Conservation (phyloP, 2,113 vertebrate genomes). For the Carettochelys insculpta region DNA sequence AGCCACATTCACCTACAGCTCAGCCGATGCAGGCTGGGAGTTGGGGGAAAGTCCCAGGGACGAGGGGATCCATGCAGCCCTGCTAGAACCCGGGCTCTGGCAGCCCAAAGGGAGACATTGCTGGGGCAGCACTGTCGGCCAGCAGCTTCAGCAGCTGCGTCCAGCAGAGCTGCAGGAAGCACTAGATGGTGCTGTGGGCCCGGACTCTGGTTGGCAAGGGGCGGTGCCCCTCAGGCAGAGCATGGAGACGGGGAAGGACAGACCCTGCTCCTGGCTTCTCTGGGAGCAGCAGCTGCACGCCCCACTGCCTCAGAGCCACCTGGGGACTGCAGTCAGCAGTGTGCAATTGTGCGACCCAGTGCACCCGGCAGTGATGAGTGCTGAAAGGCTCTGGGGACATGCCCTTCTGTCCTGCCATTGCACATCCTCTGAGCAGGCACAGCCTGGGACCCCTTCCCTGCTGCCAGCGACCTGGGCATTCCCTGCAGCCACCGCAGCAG, state of each 20-base stretch:
- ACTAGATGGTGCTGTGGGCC: slow-evolving; percentile 50
- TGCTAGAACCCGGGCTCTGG: neutral
- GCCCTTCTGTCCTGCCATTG: neutral
- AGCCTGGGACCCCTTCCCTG: neutral
- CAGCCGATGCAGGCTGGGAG: neutral
- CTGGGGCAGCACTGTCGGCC: neutral
- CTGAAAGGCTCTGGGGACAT: too few relatives aligned
- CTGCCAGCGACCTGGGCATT: neutral
- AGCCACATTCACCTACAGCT: neutral
- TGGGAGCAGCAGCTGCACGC: too few relatives aligned
- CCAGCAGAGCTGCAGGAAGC: neutral
- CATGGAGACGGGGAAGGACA: neutral
- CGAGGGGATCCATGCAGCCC: neutral
- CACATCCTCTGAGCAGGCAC: neutral
- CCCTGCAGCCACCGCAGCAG: neutral
- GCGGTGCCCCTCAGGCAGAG: neutral
- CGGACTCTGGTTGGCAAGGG: neutral
- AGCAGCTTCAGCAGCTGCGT: neutral
- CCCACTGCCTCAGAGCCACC: neutral
- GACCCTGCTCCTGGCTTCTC: neutral
- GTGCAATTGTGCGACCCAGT: too few relatives aligned
- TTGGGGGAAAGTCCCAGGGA: too few relatives aligned
- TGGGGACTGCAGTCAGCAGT: neutral
- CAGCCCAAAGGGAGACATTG: neutral
- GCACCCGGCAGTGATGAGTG: too few relatives aligned